phyloP scores from a whole-genome alignment of 2,888 invertebrate species.

The Eupithecia exiguata region DNA sequence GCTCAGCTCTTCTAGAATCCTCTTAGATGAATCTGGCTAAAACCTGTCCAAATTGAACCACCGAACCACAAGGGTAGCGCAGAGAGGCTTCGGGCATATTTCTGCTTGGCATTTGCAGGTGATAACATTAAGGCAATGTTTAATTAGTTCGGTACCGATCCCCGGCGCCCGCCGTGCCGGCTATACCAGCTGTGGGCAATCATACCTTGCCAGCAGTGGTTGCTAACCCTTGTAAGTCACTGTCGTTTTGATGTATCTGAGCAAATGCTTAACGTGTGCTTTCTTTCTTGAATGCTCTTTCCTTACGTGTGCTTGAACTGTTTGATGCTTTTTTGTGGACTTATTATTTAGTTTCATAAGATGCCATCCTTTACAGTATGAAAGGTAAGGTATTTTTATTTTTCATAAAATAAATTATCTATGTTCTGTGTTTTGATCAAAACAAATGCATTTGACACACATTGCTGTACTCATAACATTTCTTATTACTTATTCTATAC shows the following conservation, averaged over 20 bases:
- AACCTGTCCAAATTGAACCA: conserved; percentile 37
- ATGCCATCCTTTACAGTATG: not conserved
- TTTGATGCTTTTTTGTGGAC: not conserved
- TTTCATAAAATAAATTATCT: not conserved
- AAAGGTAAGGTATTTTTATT: not conserved
- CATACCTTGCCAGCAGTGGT: conserved; percentile 59
- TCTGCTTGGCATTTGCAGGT: conserved; percentile 81
- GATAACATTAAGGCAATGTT: conserved; percentile 83
- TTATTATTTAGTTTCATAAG: not conserved
- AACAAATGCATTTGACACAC: not conserved
- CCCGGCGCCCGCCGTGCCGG: conserved; percentile 51
- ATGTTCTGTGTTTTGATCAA: not conserved
- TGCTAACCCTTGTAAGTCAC: conserved; percentile 71
- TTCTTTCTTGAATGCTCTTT: conserved; percentile 9
- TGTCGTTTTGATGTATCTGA: conserved; percentile 31
- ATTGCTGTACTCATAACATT: not conserved
- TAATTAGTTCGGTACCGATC: conserved; percentile 82
- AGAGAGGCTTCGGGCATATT: conserved; percentile 72
- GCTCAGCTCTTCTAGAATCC: conserved; percentile 8
- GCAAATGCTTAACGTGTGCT: conserved; percentile 14
- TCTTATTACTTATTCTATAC: not conserved
- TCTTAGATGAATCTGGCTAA: conserved; percentile 21
- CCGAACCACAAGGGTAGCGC: conserved; percentile 52
- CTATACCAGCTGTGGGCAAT: conserved; percentile 52
- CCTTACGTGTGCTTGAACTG: conserved; percentile 16